Evolutionary conservation across 1,140 invertebrate genomes (phyloP).

Genomic region (Rhagoletis pomonella): DNA sequence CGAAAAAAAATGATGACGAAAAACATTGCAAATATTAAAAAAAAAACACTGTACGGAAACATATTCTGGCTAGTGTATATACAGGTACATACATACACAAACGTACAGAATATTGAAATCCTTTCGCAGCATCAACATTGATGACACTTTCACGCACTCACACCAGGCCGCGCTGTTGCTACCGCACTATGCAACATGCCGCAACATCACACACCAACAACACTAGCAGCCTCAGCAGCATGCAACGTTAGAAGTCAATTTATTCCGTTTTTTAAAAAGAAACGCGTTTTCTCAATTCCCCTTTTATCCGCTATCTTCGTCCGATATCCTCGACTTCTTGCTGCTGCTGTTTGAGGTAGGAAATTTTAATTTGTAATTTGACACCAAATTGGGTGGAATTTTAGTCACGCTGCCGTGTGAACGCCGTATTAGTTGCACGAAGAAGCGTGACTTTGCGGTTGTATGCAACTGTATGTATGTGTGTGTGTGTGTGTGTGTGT

Average conservation of each 20-base stretch:
- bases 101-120: neutral
- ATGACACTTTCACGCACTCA: neutral
- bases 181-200: neutral
- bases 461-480: neutral
- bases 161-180: neutral
- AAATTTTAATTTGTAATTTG: constrained; percentile 73
- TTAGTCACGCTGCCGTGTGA: constrained; percentile 63
- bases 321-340: constrained; percentile 36
- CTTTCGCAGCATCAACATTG: constrained; percentile 4
- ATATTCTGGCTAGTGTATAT: too few relatives aligned
- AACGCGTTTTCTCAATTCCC: neutral
- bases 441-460: constrained; percentile 18
- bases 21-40: too few relatives aligned
- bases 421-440: constrained; percentile 9
- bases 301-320: neutral
- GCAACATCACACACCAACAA: neutral
- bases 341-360: constrained; percentile 62
- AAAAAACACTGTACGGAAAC: too few relatives aligned
- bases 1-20: too few relatives aligned
- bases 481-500: neutral
- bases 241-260: neutral
- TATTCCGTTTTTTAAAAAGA: constrained; percentile 8
- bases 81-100: neutral
- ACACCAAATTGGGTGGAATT: constrained; percentile 71
- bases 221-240: neutral